A percentile compares a stretch with the other conserved stretches of the same genome.
phyloP scores from a whole-genome alignment of 2,113 vertebrate genomes.

The Sinocyclocheilus anshuiensis region DNA sequence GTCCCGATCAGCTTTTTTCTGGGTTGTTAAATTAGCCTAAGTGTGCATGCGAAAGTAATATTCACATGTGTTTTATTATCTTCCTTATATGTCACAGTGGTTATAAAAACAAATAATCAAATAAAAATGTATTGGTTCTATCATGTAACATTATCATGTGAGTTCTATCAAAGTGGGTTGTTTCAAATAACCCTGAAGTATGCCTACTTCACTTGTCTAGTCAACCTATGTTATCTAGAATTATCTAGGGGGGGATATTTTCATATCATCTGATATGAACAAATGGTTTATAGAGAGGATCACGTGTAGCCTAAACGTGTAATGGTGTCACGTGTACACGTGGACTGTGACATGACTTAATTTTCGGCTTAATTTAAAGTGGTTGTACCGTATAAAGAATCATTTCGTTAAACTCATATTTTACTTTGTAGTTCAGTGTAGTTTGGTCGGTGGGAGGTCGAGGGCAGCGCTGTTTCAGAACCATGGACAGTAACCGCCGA shows the following conservation, averaged over 20 bases:
- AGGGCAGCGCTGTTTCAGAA: slow-evolving; percentile 64
- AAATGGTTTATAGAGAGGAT: neutral
- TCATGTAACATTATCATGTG: too few species aligned
- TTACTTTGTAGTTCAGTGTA: neutral
- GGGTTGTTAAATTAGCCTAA: neutral
- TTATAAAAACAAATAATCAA: too few species aligned
- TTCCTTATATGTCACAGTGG: too few species aligned
- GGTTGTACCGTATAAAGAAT: neutral
- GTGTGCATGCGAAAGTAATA: neutral
- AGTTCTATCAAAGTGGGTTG: too few species aligned
- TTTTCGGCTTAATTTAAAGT: neutral
- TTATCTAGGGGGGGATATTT: too few species aligned
- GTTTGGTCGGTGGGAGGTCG: neutral
- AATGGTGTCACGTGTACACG: neutral
- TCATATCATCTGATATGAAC: too few species aligned
- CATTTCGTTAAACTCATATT: neutral
- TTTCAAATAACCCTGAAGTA: too few species aligned
- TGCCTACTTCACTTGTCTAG: too few species aligned
- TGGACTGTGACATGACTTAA: neutral
- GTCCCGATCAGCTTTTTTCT: neutral
- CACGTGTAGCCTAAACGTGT: neutral
- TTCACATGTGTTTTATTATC: neutral
- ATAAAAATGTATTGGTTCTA: too few species aligned
- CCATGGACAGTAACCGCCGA: slow-evolving; percentile 70
- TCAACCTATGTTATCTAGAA: too few species aligned